A percentile compares a stretch with the other conserved stretches of the same genome.
These are phyloP conservation scores for Cryptoblepharus egeriae DNA, from an alignment of 2,797 vertebrate genomes.

Conservation along the genomic window DNA sequence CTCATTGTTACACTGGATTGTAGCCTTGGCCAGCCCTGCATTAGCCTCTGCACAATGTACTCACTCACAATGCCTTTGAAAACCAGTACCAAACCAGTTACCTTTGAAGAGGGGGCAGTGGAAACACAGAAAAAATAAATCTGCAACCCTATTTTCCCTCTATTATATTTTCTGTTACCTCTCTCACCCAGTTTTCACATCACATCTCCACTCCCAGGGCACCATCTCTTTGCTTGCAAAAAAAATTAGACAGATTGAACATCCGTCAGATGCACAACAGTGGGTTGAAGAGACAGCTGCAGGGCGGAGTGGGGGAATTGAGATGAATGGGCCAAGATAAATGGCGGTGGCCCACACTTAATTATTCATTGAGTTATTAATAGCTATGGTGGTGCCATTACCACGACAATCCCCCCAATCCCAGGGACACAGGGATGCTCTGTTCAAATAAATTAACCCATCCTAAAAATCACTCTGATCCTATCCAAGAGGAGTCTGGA, in stretches of 20 bases:
- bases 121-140: background rate
- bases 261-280: background rate
- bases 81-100: background rate
- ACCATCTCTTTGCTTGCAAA: background rate
- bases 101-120: background rate
- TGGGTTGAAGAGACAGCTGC: background rate
- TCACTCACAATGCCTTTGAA: background rate
- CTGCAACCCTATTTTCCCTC: too few relatives aligned
- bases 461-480: background rate
- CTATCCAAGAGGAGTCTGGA: too few relatives aligned
- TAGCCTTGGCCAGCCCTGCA: too few relatives aligned
- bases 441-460: background rate
- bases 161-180: background rate
- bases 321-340: slow-evolving; percentile 13
- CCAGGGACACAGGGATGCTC: background rate
- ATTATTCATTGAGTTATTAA: slow-evolving; percentile 40
- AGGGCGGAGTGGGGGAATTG: background rate
- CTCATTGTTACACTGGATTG: too few relatives aligned
- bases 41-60: too few relatives aligned
- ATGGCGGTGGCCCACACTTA: background rate
- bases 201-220: background rate
- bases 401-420: background rate
- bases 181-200: too few relatives aligned
- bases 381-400: background rate
- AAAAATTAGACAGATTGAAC: background rate